Base-by-base conservation (phyloP, 2,797 vertebrate species). In the Sebastes matsubarae region DNA sequence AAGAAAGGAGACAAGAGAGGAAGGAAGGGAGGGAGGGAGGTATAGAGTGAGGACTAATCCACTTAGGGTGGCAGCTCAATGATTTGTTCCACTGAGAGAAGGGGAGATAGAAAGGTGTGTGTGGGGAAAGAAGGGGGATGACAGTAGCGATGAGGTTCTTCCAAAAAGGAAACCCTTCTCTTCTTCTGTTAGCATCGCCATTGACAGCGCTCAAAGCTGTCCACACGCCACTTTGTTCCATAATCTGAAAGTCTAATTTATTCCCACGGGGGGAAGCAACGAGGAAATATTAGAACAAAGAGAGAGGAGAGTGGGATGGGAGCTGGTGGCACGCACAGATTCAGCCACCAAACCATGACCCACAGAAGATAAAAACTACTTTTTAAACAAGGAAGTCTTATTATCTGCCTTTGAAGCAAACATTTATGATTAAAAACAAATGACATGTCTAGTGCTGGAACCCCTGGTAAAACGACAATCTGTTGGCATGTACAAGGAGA, bases 11-110 rank as follows among this genome's bases (percentile, higher is more conserved):
- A 82, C 58, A 61, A 77, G 72, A 55, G 66, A 54, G 63, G 55
- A 32, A 60, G 66, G 70, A 20, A 52, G 79, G 27, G 36, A 71
- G 75, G 68, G 58, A 71, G 68, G 72, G 55, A 82, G 85, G 58
- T 32, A 72, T 72, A 80, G 76, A 81, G 83, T 38, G 76, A 60
- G 57, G 84, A 60, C 74, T 93, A 94, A 95, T 93, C 91, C 84
- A 79, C 86, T 93, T 94, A 92, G 80, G 32, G 61, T 81, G 83
- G 76, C 77, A 87, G 81, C 84, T 81, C 91, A 93, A 90, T 88
- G 88, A 94, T 94, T 92, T 93, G 92, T 93, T 94, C 93, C 91
- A 88, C 68, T 70, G 67, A 74, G 75, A 81, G 77, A 79, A 50
- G 71, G 71, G 65, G 52, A 75, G 71, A 74, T 80, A 72, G 79